Conservation (phyloP, 2,888 invertebrate genomes). For the Eretmocerus hayati region DNA sequence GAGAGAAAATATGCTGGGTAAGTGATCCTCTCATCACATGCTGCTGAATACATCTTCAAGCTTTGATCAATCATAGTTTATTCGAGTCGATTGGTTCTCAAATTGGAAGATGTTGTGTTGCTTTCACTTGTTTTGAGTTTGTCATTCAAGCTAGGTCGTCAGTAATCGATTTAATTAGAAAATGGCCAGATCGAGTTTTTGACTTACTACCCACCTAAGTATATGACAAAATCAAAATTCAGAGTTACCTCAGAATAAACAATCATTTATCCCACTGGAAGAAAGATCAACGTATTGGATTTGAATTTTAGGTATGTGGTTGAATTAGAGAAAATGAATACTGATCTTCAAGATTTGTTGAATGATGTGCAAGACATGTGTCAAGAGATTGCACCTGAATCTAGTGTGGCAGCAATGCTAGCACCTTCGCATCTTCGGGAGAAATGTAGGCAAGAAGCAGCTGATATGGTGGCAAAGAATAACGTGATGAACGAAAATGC, state of each 20-base stretch:
- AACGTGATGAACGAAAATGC: slow-evolving; percentile 55
- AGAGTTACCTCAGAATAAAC: too few relatives aligned
- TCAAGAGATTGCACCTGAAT: slow-evolving; percentile 81
- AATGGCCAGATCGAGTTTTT: too few relatives aligned
- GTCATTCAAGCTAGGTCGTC: too few relatives aligned
- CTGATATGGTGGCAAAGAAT: slow-evolving; percentile 70
- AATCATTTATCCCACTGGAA: too few relatives aligned
- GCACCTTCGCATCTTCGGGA: slow-evolving; percentile 83
- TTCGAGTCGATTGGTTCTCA: too few relatives aligned
- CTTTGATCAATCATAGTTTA: slow-evolving; percentile 1
- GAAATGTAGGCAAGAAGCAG: slow-evolving; percentile 79
- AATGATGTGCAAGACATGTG: slow-evolving; percentile 79
- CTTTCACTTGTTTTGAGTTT: too few relatives aligned
- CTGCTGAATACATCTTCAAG: background rate
- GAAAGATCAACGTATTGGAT: too few relatives aligned
- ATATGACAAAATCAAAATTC: too few relatives aligned
- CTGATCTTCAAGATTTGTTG: slow-evolving; percentile 77
- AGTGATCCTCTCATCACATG: slow-evolving; percentile 11
- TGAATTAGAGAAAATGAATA: slow-evolving; percentile 85
- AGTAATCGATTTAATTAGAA: too few relatives aligned
- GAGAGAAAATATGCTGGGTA: slow-evolving; percentile 82
- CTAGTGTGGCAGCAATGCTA: slow-evolving; percentile 77
- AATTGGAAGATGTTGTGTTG: too few relatives aligned
- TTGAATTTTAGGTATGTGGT: slow-evolving; percentile 53
- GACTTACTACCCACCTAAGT: too few relatives aligned